Conservation (phyloP, 2,888 invertebrate species). For the Parthenolecanium corni region DNA sequence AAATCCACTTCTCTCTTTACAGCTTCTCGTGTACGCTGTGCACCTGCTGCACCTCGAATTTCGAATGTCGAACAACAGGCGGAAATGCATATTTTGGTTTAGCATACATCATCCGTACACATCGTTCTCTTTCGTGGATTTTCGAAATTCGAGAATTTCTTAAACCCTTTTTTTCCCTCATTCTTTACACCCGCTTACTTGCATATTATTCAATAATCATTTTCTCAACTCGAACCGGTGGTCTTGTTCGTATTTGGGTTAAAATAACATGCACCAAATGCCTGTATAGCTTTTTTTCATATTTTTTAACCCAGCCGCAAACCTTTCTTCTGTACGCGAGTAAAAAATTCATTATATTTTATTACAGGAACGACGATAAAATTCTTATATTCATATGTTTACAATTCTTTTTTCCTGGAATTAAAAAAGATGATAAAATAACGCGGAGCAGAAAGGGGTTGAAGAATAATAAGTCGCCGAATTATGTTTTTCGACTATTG, state of each 20-base stretch:
- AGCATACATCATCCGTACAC: neutral
- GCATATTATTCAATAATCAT: conserved; percentile 13
- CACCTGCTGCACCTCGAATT: neutral
- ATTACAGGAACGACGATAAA: conserved; percentile 12
- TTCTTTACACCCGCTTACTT: conserved; percentile 7
- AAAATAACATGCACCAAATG: neutral
- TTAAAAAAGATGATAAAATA: no score
- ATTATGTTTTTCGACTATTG: no score
- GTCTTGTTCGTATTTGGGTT: conserved; percentile 1
- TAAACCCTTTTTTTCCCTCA: neutral
- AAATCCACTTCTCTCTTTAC: conserved; percentile 3
- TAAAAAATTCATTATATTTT: conserved; percentile 16
- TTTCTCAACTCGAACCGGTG: conserved; percentile 8
- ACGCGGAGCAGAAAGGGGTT: no score
- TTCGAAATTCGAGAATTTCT: neutral
- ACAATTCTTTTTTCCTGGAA: no score
- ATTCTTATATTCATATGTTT: conserved; percentile 1
- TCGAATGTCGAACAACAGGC: neutral
- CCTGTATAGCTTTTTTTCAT: conserved; percentile 5
- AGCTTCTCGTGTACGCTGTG: neutral
- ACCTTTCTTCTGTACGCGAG: conserved; percentile 1
- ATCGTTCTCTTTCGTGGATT: neutral
- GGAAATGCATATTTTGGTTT: neutral
- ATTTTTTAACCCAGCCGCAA: conserved; percentile 2
- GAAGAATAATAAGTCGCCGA: no score